These are phyloP conservation scores for Pygoscelis adeliae DNA, from an alignment of 2,113 vertebrate species.

Conservation along the genomic window DNA sequence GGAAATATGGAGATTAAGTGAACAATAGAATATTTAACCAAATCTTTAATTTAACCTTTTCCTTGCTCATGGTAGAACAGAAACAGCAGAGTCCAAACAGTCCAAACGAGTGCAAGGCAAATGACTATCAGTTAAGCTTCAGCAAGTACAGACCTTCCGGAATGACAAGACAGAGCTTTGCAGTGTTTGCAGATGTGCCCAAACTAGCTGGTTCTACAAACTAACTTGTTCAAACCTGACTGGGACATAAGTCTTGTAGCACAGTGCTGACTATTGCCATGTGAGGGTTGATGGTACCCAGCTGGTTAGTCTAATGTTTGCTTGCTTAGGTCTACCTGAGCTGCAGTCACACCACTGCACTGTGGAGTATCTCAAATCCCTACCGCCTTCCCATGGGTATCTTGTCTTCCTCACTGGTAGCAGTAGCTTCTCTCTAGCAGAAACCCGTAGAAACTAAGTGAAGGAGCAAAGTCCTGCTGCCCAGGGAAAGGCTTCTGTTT, in stretches of 20 bases:
- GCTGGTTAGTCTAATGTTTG: not conserved
- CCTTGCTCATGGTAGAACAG: not conserved
- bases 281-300: not conserved
- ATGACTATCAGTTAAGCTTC: not conserved
- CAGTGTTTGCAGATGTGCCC: not conserved
- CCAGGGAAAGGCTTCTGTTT: not conserved
- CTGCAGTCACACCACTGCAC: not conserved
- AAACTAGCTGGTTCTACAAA: not conserved
- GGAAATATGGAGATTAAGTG: not conserved
- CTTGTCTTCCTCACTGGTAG: not conserved
- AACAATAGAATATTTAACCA: not conserved
- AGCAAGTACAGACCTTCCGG: not conserved
- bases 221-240: not conserved
- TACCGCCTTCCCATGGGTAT: not conserved
- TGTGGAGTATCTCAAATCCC: not conserved
- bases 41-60: not conserved
- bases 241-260: not conserved
- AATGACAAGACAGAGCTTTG: not conserved
- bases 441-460: not conserved
- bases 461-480: not conserved
- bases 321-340: not conserved
- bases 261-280: not conserved
- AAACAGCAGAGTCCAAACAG: not conserved
- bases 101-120: not conserved
- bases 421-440: not conserved